Evolutionary conservation across 2,113 vertebrate genomes (phyloP).

Genomic region (Carassius auratus): DNA sequence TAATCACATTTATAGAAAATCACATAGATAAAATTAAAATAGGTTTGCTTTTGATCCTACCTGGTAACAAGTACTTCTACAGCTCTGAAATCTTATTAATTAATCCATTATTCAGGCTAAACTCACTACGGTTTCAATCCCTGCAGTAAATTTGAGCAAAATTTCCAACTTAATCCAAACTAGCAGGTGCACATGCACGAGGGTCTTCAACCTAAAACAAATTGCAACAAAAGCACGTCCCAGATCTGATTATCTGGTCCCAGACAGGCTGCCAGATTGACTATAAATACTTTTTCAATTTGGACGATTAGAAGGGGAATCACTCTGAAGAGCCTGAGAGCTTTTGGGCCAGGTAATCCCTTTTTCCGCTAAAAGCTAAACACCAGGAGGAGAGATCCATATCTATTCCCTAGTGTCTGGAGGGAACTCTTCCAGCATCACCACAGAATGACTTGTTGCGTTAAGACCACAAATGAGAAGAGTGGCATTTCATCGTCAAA

Average conservation of each 20-base stretch:
- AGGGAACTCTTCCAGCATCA: conserved; percentile 23
- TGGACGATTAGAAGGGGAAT: conserved; percentile 35
- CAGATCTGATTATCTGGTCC: conserved; percentile 37
- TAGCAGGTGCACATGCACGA: conserved; percentile 14
- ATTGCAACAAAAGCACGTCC: conserved; percentile 12
- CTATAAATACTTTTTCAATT: conserved; percentile 57
- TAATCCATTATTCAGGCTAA: neutral
- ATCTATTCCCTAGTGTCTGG: conserved; percentile 39
- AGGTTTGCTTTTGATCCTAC: neutral
- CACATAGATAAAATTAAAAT: no score
- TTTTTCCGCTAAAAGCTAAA: conserved; percentile 49
- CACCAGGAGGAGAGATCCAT: conserved; percentile 35
- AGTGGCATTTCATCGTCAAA: neutral
- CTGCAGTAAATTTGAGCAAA: neutral
- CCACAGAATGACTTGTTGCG: conserved; percentile 10
- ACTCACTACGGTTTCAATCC: neutral
- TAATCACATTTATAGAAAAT: neutral
- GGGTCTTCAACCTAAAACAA: conserved; percentile 32
- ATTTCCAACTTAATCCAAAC: conserved; percentile 26
- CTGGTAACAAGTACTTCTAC: neutral
- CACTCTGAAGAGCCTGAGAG: conserved; percentile 31
- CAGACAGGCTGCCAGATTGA: conserved; percentile 32
- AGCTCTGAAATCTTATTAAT: conserved; percentile 5
- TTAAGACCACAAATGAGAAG: neutral
- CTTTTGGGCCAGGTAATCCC: conserved; percentile 49